Base-by-base conservation (phyloP, 2,888 invertebrate species). In the Epinotia bilunana region DNA sequence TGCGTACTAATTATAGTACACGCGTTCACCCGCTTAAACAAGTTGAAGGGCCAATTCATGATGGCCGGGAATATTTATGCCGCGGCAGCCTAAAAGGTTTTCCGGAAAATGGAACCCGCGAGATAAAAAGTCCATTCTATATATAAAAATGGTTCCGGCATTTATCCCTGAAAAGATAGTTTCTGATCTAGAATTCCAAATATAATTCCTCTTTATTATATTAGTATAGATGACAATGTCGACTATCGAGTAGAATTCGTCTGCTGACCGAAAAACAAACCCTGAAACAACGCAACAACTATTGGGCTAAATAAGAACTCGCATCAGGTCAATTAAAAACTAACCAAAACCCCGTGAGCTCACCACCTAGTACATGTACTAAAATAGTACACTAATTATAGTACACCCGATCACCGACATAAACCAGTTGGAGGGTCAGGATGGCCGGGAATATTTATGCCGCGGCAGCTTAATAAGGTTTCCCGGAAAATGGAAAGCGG, bases 391-490 rank as follows among this genome's bases (percentile, higher is more conserved):
- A 39, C 33, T 5, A 4, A 39, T 62, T 11, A 18, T 62, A 62
- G 16, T 57, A 65, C 53, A 67, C 65, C 33, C 33, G 33, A 28
- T 13, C 28, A 55, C 33, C 49, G n/a, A n/a, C 23, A 57, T 57
- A 68, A 57, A 58, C 39, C 57, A 46, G 68, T 57, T 33, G 39
- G 20, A 55, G 3, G 57, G 6, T 39, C 33, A 67, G 20, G 28
- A 23, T 60, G 43, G 55, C 46, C 1, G 57, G 57, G 18, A 23
- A 39, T 43, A 58, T 68, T 69, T 69, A 46, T n/a, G 28, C 69
- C 46, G 58, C 69, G 69, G 69, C 58, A 69, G 58, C 58, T 23
- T 69, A 60, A 69, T 60, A 69, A 69, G 69, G 69, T 69, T 68
- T 60, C 69, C 58, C n/a, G 68, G 57, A 12, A 69, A 68, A 60